A percentile compares a stretch with the other conserved stretches of the same genome.
phyloP scores from a whole-genome alignment of 2,113 vertebrate genomes.

The Crotalus viridis region DNA sequence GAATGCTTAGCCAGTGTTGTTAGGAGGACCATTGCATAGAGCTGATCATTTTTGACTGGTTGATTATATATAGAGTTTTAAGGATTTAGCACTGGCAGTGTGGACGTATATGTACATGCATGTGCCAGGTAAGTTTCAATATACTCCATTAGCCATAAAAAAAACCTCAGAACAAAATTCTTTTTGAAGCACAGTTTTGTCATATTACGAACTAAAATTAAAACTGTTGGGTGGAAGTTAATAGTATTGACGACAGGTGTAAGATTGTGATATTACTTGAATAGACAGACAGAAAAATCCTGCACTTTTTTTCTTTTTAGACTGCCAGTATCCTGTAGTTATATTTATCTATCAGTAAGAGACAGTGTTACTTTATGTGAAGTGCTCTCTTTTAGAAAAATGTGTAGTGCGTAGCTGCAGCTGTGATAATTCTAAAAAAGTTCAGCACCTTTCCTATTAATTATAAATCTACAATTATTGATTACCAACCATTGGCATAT shows the following conservation, averaged over 20 bases:
- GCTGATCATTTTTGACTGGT: constrained; percentile 41
- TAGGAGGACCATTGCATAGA: constrained; percentile 28
- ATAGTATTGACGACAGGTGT: not conserved
- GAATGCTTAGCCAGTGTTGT: constrained; percentile 45
- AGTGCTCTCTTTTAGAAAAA: not conserved
- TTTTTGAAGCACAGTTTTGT: constrained; percentile 46
- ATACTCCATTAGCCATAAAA: constrained; percentile 55
- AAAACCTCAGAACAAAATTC: constrained; percentile 35
- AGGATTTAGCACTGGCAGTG: constrained; percentile 49
- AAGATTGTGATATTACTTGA: constrained; percentile 5
- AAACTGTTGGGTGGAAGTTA: not conserved
- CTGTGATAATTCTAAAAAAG: not conserved
- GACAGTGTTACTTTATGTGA: not conserved
- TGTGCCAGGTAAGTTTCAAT: constrained; percentile 53
- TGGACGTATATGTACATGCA: constrained; percentile 8
- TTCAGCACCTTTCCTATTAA: not conserved
- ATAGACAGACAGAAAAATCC: not conserved
- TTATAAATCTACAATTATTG: not conserved
- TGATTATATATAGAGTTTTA: constrained; percentile 26
- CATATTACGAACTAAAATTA: constrained; percentile 4
- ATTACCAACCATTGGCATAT: not conserved
- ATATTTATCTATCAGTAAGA: not conserved
- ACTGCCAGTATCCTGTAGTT: not conserved
- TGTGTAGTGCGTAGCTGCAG: not conserved
- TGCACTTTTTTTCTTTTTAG: constrained; percentile 3